phyloP scores from a whole-genome alignment of 2,888 invertebrate species.

The Cheilosia grossa region DNA sequence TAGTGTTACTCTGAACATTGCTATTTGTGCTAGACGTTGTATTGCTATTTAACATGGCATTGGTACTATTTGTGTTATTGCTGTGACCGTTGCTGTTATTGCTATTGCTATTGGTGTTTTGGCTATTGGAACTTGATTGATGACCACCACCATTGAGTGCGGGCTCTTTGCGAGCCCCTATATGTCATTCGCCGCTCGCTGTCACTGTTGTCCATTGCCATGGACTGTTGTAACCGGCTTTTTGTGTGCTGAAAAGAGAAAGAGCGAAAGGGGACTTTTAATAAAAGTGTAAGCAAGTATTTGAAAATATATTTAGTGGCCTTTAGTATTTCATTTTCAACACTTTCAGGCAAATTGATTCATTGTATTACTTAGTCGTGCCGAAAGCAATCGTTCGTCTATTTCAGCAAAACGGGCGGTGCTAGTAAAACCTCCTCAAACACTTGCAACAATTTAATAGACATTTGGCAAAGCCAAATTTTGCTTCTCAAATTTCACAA shows the following conservation, averaged over 20 bases:
- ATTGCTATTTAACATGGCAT: conserved; percentile 65
- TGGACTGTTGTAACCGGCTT: conserved; percentile 84
- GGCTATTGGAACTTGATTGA: conserved; percentile 76
- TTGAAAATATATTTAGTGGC: too few species aligned
- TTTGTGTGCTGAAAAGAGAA: conserved; percentile 79
- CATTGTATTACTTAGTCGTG: background rate
- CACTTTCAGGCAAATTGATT: too few species aligned
- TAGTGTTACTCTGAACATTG: conserved; percentile 43
- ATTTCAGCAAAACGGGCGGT: background rate
- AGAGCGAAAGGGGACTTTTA: conserved; percentile 13
- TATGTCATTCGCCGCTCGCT: conserved; percentile 86
- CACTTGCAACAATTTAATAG: background rate
- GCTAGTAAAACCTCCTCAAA: background rate
- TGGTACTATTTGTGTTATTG: conserved; percentile 66
- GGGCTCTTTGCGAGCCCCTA: conserved; percentile 83
- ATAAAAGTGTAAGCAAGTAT: background rate
- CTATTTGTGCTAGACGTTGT: conserved; percentile 69
- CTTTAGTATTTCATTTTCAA: too few species aligned
- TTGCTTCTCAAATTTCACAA: background rate
- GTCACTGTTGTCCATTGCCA: conserved; percentile 86
- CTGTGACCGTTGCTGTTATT: conserved; percentile 67
- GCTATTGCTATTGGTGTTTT: conserved; percentile 73
- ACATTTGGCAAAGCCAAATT: background rate
- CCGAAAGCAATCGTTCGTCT: background rate
- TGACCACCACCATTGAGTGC: conserved; percentile 76